These are phyloP conservation scores for Phylloscopus trochilus DNA, from an alignment of 2,113 vertebrate species.

Conservation along the genomic window DNA sequence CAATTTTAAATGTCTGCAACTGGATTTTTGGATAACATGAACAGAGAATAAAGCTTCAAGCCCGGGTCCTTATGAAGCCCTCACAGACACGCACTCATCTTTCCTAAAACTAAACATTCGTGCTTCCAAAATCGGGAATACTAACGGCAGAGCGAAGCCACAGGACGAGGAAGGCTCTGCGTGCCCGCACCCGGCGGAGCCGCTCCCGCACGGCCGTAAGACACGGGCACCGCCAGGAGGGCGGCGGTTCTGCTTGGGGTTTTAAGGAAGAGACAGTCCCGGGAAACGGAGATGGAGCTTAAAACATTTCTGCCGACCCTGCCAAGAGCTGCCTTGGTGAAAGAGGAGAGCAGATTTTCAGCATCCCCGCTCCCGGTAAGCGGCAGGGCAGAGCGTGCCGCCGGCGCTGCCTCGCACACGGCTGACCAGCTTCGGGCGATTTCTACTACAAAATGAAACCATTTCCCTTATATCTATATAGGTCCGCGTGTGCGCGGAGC, in stretches of 20 bases:
- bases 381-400: not conserved
- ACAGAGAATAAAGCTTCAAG: not conserved
- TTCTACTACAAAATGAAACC: not conserved
- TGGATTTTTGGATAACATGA: rapidly evolving
- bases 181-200: not conserved
- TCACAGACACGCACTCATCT: not conserved
- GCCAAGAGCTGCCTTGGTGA: not conserved
- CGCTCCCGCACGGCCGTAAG: not conserved
- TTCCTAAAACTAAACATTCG: not conserved
- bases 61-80: rapidly evolving
- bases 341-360: not conserved
- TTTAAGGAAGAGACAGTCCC: not conserved
- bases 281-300: not conserved
- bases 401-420: not conserved
- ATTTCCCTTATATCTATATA: not conserved
- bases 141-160: no score
- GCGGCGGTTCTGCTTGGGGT: not conserved
- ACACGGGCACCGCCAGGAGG: no score
- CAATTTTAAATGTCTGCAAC: no score
- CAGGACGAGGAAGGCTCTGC: not conserved
- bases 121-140: not conserved
- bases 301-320: not conserved
- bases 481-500: not conserved
- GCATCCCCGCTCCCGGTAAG: not conserved
- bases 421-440: not conserved